Evolutionary conservation across 2,888 invertebrate species (phyloP).

Genomic region (Hirudinaria manillensis): DNA sequence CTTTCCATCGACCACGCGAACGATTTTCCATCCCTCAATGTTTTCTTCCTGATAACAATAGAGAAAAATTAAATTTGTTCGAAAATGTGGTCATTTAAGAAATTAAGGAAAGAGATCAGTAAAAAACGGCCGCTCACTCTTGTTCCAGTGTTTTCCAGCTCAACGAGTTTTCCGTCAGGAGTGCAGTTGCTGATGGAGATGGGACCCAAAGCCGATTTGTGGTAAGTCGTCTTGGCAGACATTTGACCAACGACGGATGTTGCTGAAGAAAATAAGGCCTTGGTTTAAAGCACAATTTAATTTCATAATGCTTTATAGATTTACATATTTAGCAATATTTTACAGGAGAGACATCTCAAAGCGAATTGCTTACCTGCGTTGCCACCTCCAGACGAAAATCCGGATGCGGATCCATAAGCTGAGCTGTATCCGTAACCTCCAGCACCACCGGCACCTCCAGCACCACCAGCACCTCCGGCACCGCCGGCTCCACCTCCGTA

Average conservation of each 20-base stretch:
- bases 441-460: conserved; percentile 14
- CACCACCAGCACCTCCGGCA: conserved; percentile 21
- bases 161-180: conserved; percentile 56
- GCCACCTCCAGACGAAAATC: not conserved
- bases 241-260: conserved; percentile 50
- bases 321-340: not conserved
- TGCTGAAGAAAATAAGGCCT: conserved; percentile 9
- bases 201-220: conserved; percentile 35
- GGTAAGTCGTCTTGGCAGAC: conserved; percentile 59
- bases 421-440: conserved; percentile 10
- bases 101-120: not conserved
- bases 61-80: not conserved
- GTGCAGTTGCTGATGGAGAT: conserved; percentile 49
- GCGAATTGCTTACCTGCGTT: not conserved
- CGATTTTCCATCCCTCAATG: conserved; percentile 35
- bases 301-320: not conserved
- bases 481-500: conserved; percentile 22
- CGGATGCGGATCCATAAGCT: conserved; percentile 18
- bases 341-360: not conserved
- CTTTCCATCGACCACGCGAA: conserved; percentile 33
- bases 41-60: conserved; percentile 34
- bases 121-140: conserved; percentile 42
- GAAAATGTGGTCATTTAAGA: not conserved
- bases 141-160: conserved; percentile 56
- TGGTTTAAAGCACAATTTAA: not conserved